Percentiles rank a stretch among this genome's conserved stretches.
Conservation (phyloP, 2,113 vertebrate genomes). For the Australoheros scitulus region DNA sequence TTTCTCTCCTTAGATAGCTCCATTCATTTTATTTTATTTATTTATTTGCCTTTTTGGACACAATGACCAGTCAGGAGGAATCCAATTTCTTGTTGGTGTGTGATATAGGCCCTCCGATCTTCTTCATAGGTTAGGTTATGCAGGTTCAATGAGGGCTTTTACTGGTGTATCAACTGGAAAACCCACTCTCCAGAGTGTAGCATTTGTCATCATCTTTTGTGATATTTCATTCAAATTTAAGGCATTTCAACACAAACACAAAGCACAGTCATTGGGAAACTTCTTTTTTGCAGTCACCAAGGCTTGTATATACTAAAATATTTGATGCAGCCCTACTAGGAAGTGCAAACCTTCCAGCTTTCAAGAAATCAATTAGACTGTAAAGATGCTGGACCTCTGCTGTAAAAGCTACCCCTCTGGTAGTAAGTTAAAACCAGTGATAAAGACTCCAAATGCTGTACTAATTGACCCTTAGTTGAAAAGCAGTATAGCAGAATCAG, state of each 20-base stretch:
- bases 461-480: background rate
- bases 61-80: slow-evolving; percentile 15
- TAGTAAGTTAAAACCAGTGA: background rate
- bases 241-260: background rate
- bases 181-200: background rate
- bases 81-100: slow-evolving; percentile 3
- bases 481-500: background rate
- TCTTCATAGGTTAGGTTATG: slow-evolving; percentile 36
- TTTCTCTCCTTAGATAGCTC: slow-evolving; percentile 10
- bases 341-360: background rate
- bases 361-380: background rate
- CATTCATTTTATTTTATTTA: slow-evolving; percentile 44
- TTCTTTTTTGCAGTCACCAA: background rate
- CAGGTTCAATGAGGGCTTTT: slow-evolving; percentile 21
- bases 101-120: slow-evolving; percentile 27
- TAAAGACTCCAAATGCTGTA: background rate
- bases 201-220: slow-evolving; percentile 12
- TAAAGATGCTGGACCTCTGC: background rate
- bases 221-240: background rate
- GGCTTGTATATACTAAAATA: background rate
- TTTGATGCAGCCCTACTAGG: background rate
- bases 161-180: slow-evolving; percentile 20
- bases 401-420: background rate
- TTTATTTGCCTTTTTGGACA: slow-evolving; percentile 17
- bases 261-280: background rate